Evolutionary conservation across 92 coral and sea anemone species (phyloP).

Genomic region (Meandrina meandrites): DNA sequence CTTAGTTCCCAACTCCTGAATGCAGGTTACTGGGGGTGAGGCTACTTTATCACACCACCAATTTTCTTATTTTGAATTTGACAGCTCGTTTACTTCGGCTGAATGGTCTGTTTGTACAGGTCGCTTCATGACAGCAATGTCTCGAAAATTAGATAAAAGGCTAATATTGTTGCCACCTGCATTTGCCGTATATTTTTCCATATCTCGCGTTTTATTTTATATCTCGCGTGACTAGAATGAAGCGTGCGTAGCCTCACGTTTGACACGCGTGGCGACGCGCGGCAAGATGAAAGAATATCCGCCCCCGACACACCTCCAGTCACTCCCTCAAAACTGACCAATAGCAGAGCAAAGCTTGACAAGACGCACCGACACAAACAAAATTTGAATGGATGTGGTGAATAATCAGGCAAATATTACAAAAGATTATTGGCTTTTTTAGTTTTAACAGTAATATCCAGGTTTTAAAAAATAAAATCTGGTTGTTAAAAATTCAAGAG

Average conservation of each 20-base stretch:
- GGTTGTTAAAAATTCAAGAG: background rate
- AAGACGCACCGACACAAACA: background rate
- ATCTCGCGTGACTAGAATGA: background rate
- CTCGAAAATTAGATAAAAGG: background rate
- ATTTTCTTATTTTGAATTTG: background rate
- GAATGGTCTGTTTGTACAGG: background rate
- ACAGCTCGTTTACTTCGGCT: background rate
- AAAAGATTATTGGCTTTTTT: background rate
- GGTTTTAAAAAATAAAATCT: background rate
- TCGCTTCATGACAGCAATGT: background rate
- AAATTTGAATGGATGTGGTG: background rate
- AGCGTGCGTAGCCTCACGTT: background rate
- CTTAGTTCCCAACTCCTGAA: background rate
- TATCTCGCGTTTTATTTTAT: no score
- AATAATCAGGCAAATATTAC: background rate
- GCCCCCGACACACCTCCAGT: slow-evolving; percentile 42
- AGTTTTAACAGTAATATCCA: background rate
- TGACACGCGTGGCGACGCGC: background rate
- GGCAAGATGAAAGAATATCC: background rate
- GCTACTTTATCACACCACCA: background rate
- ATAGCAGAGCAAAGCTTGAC: background rate
- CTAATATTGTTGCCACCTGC: background rate
- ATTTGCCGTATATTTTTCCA: background rate
- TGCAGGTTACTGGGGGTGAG: slow-evolving; percentile 3
- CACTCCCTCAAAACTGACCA: slow-evolving; percentile 34